Evolutionary conservation across 2,113 vertebrate genomes (phyloP).

Genomic region (Xenus cinereus): DNA sequence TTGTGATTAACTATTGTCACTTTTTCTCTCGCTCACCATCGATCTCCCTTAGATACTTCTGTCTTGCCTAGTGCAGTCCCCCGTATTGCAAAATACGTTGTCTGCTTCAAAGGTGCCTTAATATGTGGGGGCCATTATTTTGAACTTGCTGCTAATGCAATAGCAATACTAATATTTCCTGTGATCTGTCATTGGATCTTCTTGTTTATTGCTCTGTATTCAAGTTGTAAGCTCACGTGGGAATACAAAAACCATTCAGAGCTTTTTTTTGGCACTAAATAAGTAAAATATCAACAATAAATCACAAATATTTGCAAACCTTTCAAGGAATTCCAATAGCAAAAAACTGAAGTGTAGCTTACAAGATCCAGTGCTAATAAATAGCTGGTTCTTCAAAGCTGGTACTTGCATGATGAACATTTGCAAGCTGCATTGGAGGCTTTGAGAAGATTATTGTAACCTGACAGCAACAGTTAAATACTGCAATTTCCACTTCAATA

Average conservation of each 20-base stretch:
- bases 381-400: background rate
- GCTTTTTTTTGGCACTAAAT: background rate
- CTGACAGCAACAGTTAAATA: background rate
- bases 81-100: background rate
- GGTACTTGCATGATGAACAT: background rate
- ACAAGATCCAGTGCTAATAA: background rate
- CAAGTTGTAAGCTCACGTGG: background rate
- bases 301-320: background rate
- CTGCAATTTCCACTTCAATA: background rate
- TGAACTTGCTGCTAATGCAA: background rate
- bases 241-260: background rate
- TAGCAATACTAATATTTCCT: background rate
- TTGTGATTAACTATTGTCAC: background rate
- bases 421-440: background rate
- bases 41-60: background rate
- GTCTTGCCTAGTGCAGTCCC: background rate
- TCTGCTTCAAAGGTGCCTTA: background rate
- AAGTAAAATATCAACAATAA: background rate
- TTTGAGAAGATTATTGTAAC: background rate
- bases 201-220: background rate
- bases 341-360: background rate
- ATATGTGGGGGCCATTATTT: background rate
- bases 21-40: background rate
- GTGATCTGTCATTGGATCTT: background rate
- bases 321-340: background rate